Evolutionary conservation across 2,113 vertebrate species (phyloP).

Genomic region (Hippocampus guttulatus): DNA sequence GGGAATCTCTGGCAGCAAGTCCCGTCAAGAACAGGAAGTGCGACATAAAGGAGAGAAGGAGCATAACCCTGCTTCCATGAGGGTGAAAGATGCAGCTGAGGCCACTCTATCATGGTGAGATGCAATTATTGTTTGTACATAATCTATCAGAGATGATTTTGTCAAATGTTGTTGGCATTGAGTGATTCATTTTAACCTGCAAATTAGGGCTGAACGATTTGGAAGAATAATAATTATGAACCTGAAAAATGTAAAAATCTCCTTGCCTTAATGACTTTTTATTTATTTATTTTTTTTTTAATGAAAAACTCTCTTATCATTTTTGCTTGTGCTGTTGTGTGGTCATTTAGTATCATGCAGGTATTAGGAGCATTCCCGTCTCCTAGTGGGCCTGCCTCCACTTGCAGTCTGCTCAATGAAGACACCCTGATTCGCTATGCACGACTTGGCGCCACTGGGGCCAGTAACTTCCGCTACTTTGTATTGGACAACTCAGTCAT

Average conservation of each 20-base stretch:
- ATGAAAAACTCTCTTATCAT: no score
- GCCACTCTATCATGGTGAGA: slow-evolving; percentile 90
- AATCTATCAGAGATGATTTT: not conserved
- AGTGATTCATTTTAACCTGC: no score
- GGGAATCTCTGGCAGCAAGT: slow-evolving; percentile 94
- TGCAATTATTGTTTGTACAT: not conserved
- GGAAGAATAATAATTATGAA: no score
- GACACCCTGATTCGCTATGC: slow-evolving; percentile 89
- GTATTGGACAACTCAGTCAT: slow-evolving; percentile 94
- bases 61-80: slow-evolving; percentile 92
- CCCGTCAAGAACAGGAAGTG: slow-evolving; percentile 86
- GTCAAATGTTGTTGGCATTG: no score
- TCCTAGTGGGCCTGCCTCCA: slow-evolving; percentile 91
- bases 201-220: no score
- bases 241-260: no score
- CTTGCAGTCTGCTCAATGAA: slow-evolving; percentile 94
- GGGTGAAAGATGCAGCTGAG: slow-evolving; percentile 94
- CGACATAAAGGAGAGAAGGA: slow-evolving; percentile 94
- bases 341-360: slow-evolving; percentile 88
- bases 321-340: slow-evolving; percentile 10
- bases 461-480: slow-evolving; percentile 91
- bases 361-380: slow-evolving; percentile 91
- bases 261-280: no score
- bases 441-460: slow-evolving; percentile 84
- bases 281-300: no score